Percentiles rank a stretch among this genome's conserved stretches.
Evolutionary conservation across 2,113 vertebrate species (phyloP).

Genomic region (Machaerirhynchus nigripectus): DNA sequence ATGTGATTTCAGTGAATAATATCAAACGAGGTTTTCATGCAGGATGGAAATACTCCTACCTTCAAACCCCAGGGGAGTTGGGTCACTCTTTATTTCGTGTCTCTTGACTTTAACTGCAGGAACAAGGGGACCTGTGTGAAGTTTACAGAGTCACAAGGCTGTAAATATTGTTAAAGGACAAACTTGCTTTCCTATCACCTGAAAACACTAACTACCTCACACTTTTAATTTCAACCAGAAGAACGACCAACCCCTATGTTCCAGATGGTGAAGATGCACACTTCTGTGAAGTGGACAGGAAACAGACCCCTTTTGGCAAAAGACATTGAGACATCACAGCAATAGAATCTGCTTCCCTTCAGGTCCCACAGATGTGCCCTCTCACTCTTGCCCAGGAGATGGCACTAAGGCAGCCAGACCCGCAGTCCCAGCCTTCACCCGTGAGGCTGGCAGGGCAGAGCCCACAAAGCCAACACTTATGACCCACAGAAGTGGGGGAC

Average conservation of each 20-base stretch:
- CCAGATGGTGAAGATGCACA: not conserved
- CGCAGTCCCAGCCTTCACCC: not conserved
- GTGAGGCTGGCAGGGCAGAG: not conserved
- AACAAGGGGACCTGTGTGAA: conserved; percentile 83
- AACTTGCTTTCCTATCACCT: not conserved
- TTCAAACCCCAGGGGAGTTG: conserved; percentile 91
- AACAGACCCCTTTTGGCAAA: not conserved
- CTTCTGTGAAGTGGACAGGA: not conserved
- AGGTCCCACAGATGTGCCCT: not conserved
- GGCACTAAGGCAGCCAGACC: not conserved
- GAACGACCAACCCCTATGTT: not conserved
- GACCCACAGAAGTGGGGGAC: not conserved
- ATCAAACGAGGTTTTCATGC: conserved; percentile 43
- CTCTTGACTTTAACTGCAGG: conserved; percentile 89
- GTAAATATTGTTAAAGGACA: conserved; percentile 8
- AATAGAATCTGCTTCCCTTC: not conserved
- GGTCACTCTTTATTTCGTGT: conserved; percentile 93
- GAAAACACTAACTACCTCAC: not conserved
- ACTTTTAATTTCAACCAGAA: not conserved
- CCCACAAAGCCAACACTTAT: not conserved
- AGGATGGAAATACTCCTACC: conserved; percentile 75
- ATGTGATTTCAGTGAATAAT: not conserved
- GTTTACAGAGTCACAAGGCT: conserved; percentile 65
- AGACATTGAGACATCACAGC: not conserved
- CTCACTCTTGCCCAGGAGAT: not conserved